A percentile compares a stretch with the other conserved stretches of the same genome.
These are phyloP conservation scores for Onychostoma macrolepis DNA, from an alignment of 2,113 vertebrate genomes.

Conservation along the genomic window DNA sequence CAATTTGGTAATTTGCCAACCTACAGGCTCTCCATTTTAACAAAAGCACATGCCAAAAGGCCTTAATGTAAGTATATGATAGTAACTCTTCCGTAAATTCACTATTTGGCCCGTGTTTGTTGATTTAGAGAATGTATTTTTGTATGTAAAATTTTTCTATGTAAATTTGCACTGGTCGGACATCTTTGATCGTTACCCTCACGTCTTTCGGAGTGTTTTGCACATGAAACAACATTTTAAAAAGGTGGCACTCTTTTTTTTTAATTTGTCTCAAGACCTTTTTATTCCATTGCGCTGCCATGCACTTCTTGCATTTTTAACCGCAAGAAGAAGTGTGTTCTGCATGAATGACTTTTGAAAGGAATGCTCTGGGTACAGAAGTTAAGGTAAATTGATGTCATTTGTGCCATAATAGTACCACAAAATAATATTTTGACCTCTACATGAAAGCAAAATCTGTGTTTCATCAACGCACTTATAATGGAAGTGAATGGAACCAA, in stretches of 20 bases:
- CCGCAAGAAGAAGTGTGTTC: background rate
- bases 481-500: background rate
- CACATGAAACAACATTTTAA: background rate
- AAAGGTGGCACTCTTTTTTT: background rate
- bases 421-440: background rate
- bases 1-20: conserved; percentile 67
- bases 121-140: background rate
- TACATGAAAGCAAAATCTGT: background rate
- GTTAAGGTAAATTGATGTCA: background rate
- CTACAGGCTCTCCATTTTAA: conserved; percentile 41
- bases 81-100: conserved; percentile 1
- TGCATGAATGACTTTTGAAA: background rate
- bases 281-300: background rate
- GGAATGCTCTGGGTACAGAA: background rate
- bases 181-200: background rate
- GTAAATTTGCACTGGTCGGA: background rate
- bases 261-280: too few species aligned
- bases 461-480: background rate
- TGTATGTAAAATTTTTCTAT: background rate
- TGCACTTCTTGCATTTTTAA: background rate
- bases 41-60: conserved; percentile 7
- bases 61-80: background rate
- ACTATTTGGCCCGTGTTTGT: background rate
- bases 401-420: background rate
- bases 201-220: background rate